phyloP scores from a whole-genome alignment of 92 coral and sea anemone genomes.

The Chrysogorgia sp. region DNA sequence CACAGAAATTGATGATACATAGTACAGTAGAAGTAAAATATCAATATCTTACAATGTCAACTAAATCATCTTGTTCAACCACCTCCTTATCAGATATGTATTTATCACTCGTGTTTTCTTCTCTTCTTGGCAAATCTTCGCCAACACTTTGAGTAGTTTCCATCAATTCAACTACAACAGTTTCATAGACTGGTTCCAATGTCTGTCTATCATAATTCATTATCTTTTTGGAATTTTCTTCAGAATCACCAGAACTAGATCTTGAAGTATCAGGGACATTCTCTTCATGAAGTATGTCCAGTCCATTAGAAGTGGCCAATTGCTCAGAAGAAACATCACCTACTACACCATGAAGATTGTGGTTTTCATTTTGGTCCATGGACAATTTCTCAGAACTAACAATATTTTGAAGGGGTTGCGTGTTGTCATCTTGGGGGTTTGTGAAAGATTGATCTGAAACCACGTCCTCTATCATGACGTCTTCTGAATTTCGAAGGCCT shows the following conservation, averaged over 20 bases:
- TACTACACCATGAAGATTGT: no score
- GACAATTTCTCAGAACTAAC: no score
- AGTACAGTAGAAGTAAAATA: background rate
- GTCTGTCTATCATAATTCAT: background rate
- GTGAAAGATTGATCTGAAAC: no score
- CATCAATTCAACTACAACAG: slow-evolving; percentile 14
- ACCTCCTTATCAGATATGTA: background rate
- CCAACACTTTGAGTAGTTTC: background rate
- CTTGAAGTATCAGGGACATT: background rate
- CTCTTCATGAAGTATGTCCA: background rate
- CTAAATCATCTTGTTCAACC: background rate
- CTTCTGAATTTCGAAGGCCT: no score
- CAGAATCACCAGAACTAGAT: background rate
- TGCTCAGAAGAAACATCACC: background rate
- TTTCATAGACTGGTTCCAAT: slow-evolving; percentile 19
- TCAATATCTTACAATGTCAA: background rate
- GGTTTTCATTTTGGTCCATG: no score
- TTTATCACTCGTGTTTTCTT: background rate
- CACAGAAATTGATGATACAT: background rate
- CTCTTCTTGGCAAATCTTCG: background rate
- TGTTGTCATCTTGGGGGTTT: no score
- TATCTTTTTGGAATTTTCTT: background rate
- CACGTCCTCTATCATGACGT: no score
- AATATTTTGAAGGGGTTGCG: no score
- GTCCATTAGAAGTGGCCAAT: background rate